These are phyloP conservation scores for Tetrapedia diversipes DNA, from an alignment of 2,888 invertebrate species.

Conservation along the genomic window DNA sequence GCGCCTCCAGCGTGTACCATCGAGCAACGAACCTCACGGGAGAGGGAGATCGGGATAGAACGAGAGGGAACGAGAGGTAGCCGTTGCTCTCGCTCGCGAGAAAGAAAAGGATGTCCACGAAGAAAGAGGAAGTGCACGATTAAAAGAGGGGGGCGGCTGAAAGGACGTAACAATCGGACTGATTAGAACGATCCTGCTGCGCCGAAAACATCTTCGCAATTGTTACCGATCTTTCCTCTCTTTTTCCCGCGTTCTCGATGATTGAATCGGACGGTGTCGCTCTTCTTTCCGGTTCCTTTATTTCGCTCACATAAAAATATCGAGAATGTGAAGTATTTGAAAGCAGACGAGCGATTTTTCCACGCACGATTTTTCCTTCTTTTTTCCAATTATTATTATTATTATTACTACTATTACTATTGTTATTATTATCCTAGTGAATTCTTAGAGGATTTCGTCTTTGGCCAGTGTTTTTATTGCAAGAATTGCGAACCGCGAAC, in stretches of 20 bases:
- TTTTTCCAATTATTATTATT: no score
- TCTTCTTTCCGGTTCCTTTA: no score
- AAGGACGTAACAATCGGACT: conserved; percentile 42
- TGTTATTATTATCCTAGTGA: no score
- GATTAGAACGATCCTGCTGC: not conserved
- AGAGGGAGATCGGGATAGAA: conserved; percentile 36
- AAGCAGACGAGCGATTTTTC: no score
- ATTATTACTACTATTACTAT: no score
- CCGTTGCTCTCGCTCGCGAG: not conserved
- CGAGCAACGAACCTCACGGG: conserved; percentile 35
- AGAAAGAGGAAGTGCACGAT: not conserved
- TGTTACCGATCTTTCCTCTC: not conserved
- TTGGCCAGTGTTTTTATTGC: no score
- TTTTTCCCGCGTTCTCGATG: not conserved
- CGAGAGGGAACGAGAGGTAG: conserved; percentile 30
- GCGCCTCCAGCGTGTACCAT: conserved; percentile 57
- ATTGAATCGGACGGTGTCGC: no score
- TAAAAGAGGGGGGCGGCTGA: conserved; percentile 26
- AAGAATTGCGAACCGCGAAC: no score
- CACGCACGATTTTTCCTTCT: no score
- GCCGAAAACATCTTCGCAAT: not conserved
- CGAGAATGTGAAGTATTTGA: no score
- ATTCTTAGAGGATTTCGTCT: no score
- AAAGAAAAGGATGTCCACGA: not conserved
- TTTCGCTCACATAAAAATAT: no score